Base-by-base conservation (phyloP, 2,888 invertebrate genomes). In the Scaptomyza tumidula region DNA sequence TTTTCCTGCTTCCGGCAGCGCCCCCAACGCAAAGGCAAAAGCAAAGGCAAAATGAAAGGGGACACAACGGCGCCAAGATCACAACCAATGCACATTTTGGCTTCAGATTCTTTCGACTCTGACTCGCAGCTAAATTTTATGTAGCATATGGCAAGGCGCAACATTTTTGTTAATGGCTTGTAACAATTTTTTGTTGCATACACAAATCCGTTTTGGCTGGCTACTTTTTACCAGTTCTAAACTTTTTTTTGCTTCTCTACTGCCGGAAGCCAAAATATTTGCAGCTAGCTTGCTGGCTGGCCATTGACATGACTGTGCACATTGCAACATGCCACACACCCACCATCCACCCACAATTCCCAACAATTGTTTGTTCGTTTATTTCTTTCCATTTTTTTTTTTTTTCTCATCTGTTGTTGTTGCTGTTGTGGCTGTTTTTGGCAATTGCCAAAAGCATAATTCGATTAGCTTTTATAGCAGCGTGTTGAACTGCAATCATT, bases 121-220 rank as follows among this genome's bases (percentile, higher is more conserved):
- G 60, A 41, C 63, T 64, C 72, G 70, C 59, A 66, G 72, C 64
- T 52, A 67, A 68, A 80, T 78, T 86, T 83, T 80, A 76, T 83
- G 78, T 78, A 72, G 80, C 83, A 84, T 84, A 84, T 78, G 84
- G 73, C 79, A 70, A 80, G 86, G 84, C 86, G 86, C 78, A 79
- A 73, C 82, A 82, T 82, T 80, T 84, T 80, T 89, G 88, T 89
- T 89, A 89, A 89, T 89, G 88, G 86, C 82, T 85, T 89, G 89
- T 83, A 80, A 80, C 70, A 88, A 41, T 74, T 80, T 85, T 58
- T 58, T 77, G 52, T 39, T n/a, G 62, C 73, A 70, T 67, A 83
- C 72, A 76, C 74, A 84, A 82, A 82, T 78, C 81, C 75, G 62
- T 67, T 68, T 65, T 70, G 61, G 64, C 63, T 41, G 37, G 46